Conservation (phyloP, 1,140 invertebrate genomes). For the Hesperophylax magnus region DNA sequence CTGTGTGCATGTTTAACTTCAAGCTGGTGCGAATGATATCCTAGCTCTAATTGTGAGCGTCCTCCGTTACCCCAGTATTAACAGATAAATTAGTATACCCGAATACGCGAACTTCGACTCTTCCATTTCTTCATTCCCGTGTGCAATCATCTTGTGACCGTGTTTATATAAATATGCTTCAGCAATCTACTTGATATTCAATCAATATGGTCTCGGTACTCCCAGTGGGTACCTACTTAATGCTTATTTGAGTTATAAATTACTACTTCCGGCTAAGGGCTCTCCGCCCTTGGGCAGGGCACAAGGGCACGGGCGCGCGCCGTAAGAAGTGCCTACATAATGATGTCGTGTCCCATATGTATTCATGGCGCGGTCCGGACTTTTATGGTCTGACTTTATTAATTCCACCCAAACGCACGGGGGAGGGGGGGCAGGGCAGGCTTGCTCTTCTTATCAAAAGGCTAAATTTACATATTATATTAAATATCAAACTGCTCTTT, state of each 20-base stretch:
- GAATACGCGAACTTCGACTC: no score
- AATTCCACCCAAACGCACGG: slow-evolving; percentile 45
- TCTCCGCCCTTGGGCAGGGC: no score
- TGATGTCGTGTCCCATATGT: not conserved
- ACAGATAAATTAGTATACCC: not conserved
- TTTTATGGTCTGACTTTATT: slow-evolving; percentile 54
- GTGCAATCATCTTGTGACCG: no score
- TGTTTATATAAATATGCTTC: no score
- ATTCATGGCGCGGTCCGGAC: slow-evolving; percentile 13
- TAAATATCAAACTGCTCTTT: slow-evolving; percentile 52
- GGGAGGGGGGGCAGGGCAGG: not conserved
- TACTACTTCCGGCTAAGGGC: no score
- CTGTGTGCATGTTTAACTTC: slow-evolving; percentile 27
- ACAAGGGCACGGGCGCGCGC: no score
- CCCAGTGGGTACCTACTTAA: no score
- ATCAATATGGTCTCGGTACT: no score
- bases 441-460: slow-evolving; percentile 49
- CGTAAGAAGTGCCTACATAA: no score
- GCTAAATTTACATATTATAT: slow-evolving; percentile 56
- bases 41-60: not conserved
- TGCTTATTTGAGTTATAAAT: no score
- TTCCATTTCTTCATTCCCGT: no score
- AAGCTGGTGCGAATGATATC: slow-evolving; percentile 1
- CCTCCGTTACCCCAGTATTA: not conserved
- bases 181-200: no score